Conservation (phyloP, 2,888 invertebrate genomes). For the Pimpla rufipes region DNA sequence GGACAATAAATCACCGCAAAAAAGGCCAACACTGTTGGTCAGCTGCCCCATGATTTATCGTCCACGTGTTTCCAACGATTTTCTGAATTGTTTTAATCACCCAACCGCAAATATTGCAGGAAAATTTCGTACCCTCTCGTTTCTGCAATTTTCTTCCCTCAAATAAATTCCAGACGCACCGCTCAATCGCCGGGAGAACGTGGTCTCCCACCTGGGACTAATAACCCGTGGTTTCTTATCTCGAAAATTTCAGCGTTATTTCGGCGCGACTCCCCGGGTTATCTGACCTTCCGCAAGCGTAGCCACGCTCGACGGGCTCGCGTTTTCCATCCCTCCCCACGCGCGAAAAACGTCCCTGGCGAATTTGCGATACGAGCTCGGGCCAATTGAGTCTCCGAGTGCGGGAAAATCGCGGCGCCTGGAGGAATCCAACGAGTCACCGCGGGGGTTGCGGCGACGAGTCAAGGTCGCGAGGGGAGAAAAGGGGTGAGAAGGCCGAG, state of each 20-base stretch:
- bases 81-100: neutral
- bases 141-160: neutral
- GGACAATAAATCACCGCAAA: too few species aligned
- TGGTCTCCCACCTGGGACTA: neutral
- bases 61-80: neutral
- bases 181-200: neutral
- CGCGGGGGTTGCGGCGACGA: neutral
- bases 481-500: neutral
- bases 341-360: slow-evolving; percentile 1
- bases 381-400: neutral
- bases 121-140: neutral
- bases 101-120: neutral
- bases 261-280: neutral
- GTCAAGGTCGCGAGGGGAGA: slow-evolving; percentile 5
- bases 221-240: slow-evolving; percentile 12
- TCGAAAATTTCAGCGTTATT: neutral
- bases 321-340: neutral
- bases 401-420: slow-evolving; percentile 7
- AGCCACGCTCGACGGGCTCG: slow-evolving; percentile 7
- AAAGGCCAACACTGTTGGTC: too few species aligned
- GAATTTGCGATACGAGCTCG: neutral
- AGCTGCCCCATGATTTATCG: too few species aligned
- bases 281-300: slow-evolving; percentile 12
- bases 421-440: slow-evolving; percentile 4
- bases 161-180: neutral